Evolutionary conservation across 2,888 invertebrate species (phyloP).

Genomic region (Dioctria linearis): DNA sequence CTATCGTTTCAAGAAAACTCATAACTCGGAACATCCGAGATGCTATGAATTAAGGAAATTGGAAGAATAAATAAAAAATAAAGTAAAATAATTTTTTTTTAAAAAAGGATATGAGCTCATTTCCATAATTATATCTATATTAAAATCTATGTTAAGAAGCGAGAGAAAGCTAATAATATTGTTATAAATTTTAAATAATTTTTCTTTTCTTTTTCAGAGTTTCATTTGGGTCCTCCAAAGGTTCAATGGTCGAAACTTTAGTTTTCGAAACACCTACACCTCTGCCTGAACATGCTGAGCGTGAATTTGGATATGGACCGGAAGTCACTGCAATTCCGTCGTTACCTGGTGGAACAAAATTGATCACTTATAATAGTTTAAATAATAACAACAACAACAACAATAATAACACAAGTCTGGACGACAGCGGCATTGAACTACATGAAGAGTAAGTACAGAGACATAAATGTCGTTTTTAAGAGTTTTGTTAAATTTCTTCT

Average conservation of each 20-base stretch:
- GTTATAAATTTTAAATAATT: slow-evolving; percentile 8
- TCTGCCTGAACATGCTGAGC: slow-evolving; percentile 75
- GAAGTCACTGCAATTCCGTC: slow-evolving; percentile 68
- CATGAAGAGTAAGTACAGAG: slow-evolving; percentile 69
- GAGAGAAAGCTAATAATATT: no score
- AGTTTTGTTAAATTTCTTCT: neutral
- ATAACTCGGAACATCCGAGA: no score
- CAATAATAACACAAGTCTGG: slow-evolving; percentile 61
- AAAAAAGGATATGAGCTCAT: no score
- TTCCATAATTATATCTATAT: no score
- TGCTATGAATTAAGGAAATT: no score
- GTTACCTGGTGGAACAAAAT: slow-evolving; percentile 75
- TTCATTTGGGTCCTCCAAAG: slow-evolving; percentile 94
- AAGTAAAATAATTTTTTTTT: no score
- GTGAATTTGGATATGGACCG: slow-evolving; percentile 66
- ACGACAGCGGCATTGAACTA: slow-evolving; percentile 70
- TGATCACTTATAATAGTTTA: slow-evolving; percentile 61
- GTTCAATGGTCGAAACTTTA: slow-evolving; percentile 94
- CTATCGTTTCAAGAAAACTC: no score
- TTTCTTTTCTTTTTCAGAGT: slow-evolving; percentile 77
- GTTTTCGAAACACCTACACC: slow-evolving; percentile 87
- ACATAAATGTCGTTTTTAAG: neutral
- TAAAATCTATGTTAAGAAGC: no score
- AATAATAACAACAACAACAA: slow-evolving; percentile 57
- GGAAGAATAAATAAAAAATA: no score